Evolutionary conservation across 2,113 vertebrate genomes (phyloP).

Genomic region (Oreochromis niloticus): DNA sequence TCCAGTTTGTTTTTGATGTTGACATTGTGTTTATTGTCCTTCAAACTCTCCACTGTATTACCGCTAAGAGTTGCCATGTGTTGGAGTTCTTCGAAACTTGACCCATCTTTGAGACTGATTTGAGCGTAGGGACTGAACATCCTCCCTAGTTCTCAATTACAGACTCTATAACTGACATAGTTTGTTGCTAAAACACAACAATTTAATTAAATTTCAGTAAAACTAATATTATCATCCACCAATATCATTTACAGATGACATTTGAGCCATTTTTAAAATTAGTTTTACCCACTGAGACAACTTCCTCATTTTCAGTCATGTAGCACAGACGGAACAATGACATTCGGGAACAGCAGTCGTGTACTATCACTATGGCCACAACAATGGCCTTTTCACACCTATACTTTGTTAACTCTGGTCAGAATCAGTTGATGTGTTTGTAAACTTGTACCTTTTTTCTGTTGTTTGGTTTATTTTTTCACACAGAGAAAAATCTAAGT

Average conservation of each 20-base stretch:
- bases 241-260: not conserved
- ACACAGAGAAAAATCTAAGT: not conserved
- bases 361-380: not conserved
- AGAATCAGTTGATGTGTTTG: not conserved
- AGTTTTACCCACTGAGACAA: not conserved
- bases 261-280: not conserved
- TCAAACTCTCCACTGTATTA: not conserved
- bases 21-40: not conserved
- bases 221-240: not conserved
- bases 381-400: not conserved
- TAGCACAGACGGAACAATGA: not conserved
- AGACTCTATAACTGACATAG: not conserved
- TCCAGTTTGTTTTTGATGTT: not conserved
- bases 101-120: not conserved
- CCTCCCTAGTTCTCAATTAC: not conserved
- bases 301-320: conserved; percentile 7
- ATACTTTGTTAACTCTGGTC: not conserved
- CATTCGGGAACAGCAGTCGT: not conserved
- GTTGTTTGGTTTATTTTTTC: not conserved
- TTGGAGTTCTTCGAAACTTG: not conserved
- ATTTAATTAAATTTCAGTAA: not conserved
- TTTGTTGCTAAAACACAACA: not conserved
- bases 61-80: conserved; percentile 4
- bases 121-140: not conserved
- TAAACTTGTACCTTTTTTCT: not conserved